Conservation (phyloP, 2,113 vertebrate genomes). For the Copsychus sechellarum region DNA sequence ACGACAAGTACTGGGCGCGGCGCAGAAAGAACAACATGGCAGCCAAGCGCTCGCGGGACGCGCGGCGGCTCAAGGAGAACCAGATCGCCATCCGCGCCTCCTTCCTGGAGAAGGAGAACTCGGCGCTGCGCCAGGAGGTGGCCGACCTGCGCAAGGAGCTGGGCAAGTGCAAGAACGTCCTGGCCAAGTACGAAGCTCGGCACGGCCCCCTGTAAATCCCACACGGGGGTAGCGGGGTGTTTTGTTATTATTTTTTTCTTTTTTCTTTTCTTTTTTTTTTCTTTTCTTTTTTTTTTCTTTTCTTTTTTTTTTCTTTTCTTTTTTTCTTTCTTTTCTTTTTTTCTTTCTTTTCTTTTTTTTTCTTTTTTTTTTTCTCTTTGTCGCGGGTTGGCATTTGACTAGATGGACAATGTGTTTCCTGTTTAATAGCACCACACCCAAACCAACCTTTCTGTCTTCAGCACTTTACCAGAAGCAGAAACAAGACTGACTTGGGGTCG, state of each 20-base stretch:
- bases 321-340: no score
- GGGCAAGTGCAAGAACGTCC: conserved; percentile 92
- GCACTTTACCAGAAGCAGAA: conserved; percentile 82
- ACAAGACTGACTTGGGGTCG: conserved; percentile 59
- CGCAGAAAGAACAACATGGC: conserved; percentile 99
- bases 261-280: neutral
- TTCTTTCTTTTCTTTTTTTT: no score
- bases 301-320: no score
- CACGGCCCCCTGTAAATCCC: conserved; percentile 85
- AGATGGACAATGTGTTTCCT: conserved; percentile 81
- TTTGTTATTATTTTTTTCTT: neutral
- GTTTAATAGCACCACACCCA: conserved; percentile 77
- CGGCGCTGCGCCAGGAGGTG: conserved; percentile 90
- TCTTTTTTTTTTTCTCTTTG: neutral
- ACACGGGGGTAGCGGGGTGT: neutral
- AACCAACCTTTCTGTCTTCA: conserved; percentile 77
- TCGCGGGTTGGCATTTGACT: conserved; percentile 61
- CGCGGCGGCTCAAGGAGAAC: conserved; percentile 96
- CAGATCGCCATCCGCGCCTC: conserved; percentile 96
- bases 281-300: no score
- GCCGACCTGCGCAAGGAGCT: conserved; percentile 94
- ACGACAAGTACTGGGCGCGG: conserved; percentile 95
- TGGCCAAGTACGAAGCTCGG: conserved; percentile 92
- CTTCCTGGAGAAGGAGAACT: conserved; percentile 98
- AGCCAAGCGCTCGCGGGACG: conserved; percentile 93